These are phyloP conservation scores for Opisthocomus hoazin DNA, from an alignment of 2,113 vertebrate species.

Conservation along the genomic window DNA sequence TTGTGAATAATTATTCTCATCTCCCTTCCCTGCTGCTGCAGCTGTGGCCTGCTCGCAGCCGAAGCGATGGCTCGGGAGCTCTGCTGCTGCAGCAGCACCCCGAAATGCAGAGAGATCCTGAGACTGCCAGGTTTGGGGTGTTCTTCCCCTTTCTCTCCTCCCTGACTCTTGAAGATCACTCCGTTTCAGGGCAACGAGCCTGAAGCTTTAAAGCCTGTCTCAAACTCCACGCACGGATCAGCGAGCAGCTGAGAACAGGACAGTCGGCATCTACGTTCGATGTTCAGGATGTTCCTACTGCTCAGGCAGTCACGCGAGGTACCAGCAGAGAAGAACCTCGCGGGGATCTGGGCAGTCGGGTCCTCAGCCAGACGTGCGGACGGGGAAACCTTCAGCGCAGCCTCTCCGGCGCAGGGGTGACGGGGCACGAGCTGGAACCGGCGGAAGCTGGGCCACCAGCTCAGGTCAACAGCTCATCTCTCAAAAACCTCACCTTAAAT, in stretches of 20 bases:
- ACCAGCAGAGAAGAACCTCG: background rate
- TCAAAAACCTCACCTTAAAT: background rate
- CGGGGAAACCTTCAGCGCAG: background rate
- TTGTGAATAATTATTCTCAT: background rate
- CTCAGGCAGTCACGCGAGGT: background rate
- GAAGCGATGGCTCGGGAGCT: background rate
- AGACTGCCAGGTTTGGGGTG: background rate
- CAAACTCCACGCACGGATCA: background rate
- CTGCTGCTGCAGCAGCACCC: background rate
- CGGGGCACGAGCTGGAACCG: accelerated
- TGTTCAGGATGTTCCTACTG: background rate
- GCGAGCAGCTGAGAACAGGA: background rate
- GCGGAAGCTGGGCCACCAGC: background rate
- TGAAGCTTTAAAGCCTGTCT: background rate
- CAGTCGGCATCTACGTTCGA: background rate
- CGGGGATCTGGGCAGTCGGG: background rate
- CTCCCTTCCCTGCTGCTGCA: background rate
- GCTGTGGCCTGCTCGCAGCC: background rate
- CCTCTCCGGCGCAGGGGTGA: background rate
- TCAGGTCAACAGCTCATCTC: background rate
- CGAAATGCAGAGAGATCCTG: background rate
- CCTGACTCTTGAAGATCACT: background rate
- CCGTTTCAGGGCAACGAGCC: background rate
- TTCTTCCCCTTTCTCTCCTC: background rate
- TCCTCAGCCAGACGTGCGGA: background rate